These are phyloP conservation scores for Pelobates fuscus DNA, from an alignment of 2,113 vertebrate genomes.

Conservation along the genomic window DNA sequence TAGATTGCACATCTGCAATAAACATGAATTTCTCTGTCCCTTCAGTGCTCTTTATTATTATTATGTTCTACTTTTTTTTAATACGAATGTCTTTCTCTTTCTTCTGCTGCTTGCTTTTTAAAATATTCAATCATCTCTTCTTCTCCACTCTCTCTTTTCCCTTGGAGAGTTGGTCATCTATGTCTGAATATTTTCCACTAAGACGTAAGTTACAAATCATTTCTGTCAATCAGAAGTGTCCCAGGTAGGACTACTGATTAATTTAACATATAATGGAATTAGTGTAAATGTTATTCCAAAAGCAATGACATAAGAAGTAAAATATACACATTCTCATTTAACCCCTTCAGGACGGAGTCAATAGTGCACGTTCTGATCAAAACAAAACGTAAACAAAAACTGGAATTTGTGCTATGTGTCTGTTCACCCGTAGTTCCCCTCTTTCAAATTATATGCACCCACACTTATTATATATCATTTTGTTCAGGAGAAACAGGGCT, in stretches of 20 bases:
- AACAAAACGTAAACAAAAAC: too few species aligned
- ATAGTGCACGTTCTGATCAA: too few species aligned
- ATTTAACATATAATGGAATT: constrained; percentile 6
- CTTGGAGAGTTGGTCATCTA: neutral
- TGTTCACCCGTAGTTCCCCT: too few species aligned
- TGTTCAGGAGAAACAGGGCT: too few species aligned
- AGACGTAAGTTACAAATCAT: constrained; percentile 9
- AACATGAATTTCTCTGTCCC: neutral
- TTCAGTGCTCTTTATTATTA: neutral
- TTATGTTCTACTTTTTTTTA: neutral
- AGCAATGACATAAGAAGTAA: too few species aligned
- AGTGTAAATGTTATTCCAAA: constrained; percentile 2
- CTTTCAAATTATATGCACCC: too few species aligned
- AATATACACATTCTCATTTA: too few species aligned
- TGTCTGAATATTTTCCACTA: neutral
- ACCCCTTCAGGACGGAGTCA: too few species aligned
- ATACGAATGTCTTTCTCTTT: neutral
- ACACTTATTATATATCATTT: too few species aligned
- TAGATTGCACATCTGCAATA: neutral
- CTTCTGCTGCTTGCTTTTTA: neutral
- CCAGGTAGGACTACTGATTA: neutral
- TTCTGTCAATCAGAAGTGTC: neutral
- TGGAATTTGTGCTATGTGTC: too few species aligned
- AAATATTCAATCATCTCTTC: neutral
- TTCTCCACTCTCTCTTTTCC: neutral